phyloP scores from a whole-genome alignment of 2,888 invertebrate species.

The Eurytoma adleriae region DNA sequence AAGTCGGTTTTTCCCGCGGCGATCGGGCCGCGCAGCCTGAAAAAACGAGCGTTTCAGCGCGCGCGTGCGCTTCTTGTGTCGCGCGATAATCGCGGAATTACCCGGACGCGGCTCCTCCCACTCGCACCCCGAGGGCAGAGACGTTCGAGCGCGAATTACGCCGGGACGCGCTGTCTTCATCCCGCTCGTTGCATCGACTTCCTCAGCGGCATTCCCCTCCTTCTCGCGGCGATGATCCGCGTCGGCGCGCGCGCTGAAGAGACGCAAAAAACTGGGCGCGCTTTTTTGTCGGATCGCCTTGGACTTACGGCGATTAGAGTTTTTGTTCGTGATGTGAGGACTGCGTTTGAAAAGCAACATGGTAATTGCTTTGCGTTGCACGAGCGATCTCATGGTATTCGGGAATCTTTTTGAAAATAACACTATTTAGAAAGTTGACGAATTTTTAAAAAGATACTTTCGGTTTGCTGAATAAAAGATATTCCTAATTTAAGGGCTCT shows the following conservation, averaged over 20 bases:
- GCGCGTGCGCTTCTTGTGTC: slow-evolving; percentile 36
- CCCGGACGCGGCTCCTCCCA: slow-evolving; percentile 3
- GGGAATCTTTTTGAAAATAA: no score
- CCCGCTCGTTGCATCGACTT: not conserved
- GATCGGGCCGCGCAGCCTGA: slow-evolving; percentile 3
- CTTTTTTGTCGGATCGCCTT: not conserved
- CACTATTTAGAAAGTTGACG: no score
- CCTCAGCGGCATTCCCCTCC: not conserved
- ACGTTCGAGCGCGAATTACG: slow-evolving; percentile 1
- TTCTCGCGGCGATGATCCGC: not conserved
- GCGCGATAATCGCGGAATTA: slow-evolving; percentile 49
- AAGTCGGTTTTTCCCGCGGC: slow-evolving; percentile 32
- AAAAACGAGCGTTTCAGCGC: slow-evolving; percentile 41
- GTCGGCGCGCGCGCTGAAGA: no score
- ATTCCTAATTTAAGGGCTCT: no score
- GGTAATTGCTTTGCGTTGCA: no score
- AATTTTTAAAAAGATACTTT: no score
- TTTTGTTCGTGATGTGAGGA: no score
- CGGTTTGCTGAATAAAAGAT: no score
- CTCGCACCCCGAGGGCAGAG: not conserved
- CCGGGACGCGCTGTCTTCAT: not conserved
- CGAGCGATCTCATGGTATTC: no score
- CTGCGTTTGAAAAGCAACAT: no score
- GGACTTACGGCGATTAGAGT: no score
- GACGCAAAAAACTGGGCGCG: not conserved